Conservation (phyloP, 1,140 invertebrate species). For the Pseudomyrmex dendroicus region DNA sequence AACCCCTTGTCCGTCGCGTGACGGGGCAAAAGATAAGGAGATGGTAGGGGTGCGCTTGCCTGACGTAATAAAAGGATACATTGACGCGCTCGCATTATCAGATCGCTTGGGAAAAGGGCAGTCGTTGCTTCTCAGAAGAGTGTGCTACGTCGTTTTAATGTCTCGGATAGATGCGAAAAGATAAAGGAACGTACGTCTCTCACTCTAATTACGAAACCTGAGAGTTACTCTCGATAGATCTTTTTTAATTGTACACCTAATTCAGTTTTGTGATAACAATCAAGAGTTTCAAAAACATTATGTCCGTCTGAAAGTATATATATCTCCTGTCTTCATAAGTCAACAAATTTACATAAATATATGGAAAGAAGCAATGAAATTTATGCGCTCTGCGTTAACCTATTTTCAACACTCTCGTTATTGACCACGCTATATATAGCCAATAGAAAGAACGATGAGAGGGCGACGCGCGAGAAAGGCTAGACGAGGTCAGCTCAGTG, state of each 20-base stretch:
- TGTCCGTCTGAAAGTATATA: not conserved
- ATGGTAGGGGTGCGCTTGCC: constrained; percentile 47
- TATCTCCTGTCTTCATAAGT: not conserved
- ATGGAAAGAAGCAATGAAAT: constrained; percentile 12
- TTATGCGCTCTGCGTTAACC: constrained; percentile 18
- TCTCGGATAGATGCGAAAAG: constrained; percentile 33
- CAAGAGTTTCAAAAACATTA: constrained; percentile 52
- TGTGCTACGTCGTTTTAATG: constrained; percentile 34
- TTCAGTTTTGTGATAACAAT: constrained; percentile 58
- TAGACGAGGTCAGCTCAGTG: constrained; percentile 55
- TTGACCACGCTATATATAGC: not conserved
- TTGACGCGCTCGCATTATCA: constrained; percentile 58
- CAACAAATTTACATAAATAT: not conserved
- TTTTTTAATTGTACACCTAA: not conserved
- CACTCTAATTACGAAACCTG: constrained; percentile 35
- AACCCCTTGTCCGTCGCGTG: constrained; percentile 43
- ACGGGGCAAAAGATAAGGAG: constrained; percentile 53
- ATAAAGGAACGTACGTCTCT: constrained; percentile 30
- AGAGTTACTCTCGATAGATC: not conserved
- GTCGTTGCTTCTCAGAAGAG: constrained; percentile 43
- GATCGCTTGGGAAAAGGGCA: constrained; percentile 44
- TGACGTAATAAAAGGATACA: constrained; percentile 60
- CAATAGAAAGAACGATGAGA: not conserved
- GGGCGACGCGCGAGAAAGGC: constrained; percentile 23
- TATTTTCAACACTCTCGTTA: constrained; percentile 32